Evolutionary conservation across 2,113 vertebrate genomes (phyloP).

Genomic region (Struthidea cinerea): DNA sequence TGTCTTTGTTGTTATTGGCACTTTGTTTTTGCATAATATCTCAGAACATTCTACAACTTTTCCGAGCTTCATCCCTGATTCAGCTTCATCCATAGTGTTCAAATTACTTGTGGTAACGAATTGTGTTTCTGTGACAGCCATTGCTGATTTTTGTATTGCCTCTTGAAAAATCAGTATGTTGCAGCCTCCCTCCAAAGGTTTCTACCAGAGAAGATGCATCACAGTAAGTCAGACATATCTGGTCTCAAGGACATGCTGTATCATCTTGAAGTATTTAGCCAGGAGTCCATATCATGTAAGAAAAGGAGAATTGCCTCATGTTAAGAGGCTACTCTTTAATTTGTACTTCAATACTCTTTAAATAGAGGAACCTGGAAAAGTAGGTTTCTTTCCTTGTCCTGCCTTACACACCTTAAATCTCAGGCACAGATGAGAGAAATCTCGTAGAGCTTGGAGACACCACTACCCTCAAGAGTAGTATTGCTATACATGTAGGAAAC

Average conservation of each 20-base stretch:
- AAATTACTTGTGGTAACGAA: background rate
- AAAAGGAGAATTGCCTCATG: background rate
- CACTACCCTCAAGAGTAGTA: background rate
- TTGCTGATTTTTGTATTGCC: background rate
- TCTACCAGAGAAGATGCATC: background rate
- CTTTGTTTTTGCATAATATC: background rate
- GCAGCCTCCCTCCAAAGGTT: background rate
- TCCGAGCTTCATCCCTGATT: background rate
- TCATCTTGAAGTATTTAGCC: background rate
- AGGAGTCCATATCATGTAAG: background rate
- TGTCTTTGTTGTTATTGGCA: background rate
- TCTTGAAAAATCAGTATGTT: background rate
- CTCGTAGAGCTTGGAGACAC: background rate
- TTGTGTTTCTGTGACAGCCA: background rate
- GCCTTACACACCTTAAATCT: background rate
- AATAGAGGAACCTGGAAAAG: background rate
- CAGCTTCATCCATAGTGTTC: background rate
- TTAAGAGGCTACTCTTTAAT: background rate
- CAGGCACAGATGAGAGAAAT: background rate
- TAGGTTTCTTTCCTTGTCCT: background rate
- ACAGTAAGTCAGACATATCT: background rate
- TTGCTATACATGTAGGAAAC: background rate
- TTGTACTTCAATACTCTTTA: background rate
- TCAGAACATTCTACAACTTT: background rate
- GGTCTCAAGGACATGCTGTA: background rate